These are phyloP conservation scores for Acipenser oxyrinchus DNA, from an alignment of 2,797 vertebrate genomes.

Conservation along the genomic window DNA sequence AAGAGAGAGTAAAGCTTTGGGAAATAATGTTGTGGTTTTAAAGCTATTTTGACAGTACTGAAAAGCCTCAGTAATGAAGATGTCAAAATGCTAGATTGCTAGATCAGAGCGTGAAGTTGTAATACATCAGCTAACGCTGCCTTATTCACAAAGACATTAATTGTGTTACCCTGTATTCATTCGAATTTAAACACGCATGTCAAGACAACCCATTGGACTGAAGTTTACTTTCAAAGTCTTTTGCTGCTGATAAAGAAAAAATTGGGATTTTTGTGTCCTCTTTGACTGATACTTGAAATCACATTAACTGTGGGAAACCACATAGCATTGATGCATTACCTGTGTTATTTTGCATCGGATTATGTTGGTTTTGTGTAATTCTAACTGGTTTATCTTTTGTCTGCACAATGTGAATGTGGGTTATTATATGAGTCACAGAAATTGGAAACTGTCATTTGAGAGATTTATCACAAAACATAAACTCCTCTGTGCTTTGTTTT, in stretches of 20 bases:
- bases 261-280: background rate
- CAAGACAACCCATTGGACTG: background rate
- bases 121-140: background rate
- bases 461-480: background rate
- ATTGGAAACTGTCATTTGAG: slow-evolving; percentile 5
- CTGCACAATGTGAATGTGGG: slow-evolving; percentile 1
- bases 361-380: background rate
- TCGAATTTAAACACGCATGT: background rate
- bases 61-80: background rate
- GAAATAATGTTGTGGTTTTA: background rate
- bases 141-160: background rate
- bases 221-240: background rate
- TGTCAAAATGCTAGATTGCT: background rate
- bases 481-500: background rate
- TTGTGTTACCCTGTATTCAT: background rate
- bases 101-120: background rate
- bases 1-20: no score
- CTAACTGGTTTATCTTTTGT: slow-evolving; percentile 2
- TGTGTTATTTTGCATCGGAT: background rate
- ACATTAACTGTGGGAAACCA: background rate
- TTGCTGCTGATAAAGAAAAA: no score
- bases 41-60: background rate
- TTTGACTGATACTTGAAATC: background rate
- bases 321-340: background rate
- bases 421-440: slow-evolving; percentile 7